A percentile compares a stretch with the other conserved stretches of the same genome.
phyloP scores from a whole-genome alignment of 2,113 vertebrate genomes.

The Trinectes maculatus region DNA sequence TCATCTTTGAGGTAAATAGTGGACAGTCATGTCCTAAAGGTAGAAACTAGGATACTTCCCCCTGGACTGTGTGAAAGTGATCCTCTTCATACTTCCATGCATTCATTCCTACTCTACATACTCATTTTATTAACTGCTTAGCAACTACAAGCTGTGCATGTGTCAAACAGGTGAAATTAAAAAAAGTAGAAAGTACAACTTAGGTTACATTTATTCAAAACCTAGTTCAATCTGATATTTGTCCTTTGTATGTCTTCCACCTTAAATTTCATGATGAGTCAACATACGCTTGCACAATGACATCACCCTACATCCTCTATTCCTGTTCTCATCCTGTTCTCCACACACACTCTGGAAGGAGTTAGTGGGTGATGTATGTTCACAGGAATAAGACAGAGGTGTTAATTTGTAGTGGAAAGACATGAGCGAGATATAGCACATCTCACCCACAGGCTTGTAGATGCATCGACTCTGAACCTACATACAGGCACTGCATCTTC shows the following conservation, averaged over 20 bases:
- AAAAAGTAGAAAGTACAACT: neutral
- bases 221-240: neutral
- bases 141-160: neutral
- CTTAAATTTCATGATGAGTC: neutral
- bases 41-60: conserved; percentile 2
- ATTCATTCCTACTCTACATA: no score
- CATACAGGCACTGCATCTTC: conserved; percentile 20
- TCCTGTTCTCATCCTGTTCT: neutral
- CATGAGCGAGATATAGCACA: conserved; percentile 7
- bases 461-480: conserved; percentile 40
- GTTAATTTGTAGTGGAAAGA: conserved; percentile 27
- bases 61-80: conserved; percentile 6
- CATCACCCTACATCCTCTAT: conserved; percentile 13
- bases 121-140: no score
- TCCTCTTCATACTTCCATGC: neutral
- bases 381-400: conserved; percentile 35
- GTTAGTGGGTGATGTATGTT: conserved; percentile 9
- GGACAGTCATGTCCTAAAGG: no score
- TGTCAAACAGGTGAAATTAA: neutral
- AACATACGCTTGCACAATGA: conserved; percentile 1
- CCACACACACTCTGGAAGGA: neutral
- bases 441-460: conserved; percentile 28
- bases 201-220: neutral
- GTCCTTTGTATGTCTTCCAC: no score
- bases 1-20: conserved; percentile 38